Conservation (phyloP, 2,888 invertebrate species). For the Tiphia femorata region DNA sequence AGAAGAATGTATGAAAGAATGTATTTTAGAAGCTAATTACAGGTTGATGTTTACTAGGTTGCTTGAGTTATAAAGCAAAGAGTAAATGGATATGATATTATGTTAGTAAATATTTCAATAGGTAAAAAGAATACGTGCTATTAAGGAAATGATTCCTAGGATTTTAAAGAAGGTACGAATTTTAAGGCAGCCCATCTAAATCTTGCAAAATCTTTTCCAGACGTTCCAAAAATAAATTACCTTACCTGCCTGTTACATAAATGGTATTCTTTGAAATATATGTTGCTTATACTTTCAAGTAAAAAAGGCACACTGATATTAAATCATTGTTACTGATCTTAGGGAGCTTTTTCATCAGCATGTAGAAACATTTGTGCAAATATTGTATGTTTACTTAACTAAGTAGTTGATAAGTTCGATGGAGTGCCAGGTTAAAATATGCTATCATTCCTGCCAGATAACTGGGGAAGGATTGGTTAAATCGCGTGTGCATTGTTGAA, state of each 20-base stretch:
- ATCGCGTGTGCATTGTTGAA: slow-evolving; percentile 35
- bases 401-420: slow-evolving; percentile 46
- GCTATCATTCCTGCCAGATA: slow-evolving; percentile 32
- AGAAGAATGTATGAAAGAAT: too few species aligned
- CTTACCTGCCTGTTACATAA: too few species aligned
- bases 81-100: neutral
- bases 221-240: neutral
- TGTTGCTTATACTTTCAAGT: slow-evolving; percentile 1
- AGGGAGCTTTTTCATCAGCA: slow-evolving; percentile 14
- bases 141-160: too few species aligned
- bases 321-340: slow-evolving; percentile 12
- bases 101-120: neutral
- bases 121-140: neutral
- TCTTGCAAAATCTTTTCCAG: neutral
- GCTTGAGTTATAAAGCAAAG: too few species aligned
- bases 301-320: neutral
- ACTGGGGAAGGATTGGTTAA: slow-evolving; percentile 25
- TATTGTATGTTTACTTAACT: slow-evolving; percentile 50
- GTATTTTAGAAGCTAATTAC: too few species aligned
- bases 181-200: too few species aligned
- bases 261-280: neutral
- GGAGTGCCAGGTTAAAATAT: slow-evolving; percentile 31
- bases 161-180: too few species aligned
- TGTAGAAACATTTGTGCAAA: slow-evolving; percentile 55
- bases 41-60: too few species aligned